phyloP scores from a whole-genome alignment of 1,140 invertebrate species.

The Meteorus sp. region DNA sequence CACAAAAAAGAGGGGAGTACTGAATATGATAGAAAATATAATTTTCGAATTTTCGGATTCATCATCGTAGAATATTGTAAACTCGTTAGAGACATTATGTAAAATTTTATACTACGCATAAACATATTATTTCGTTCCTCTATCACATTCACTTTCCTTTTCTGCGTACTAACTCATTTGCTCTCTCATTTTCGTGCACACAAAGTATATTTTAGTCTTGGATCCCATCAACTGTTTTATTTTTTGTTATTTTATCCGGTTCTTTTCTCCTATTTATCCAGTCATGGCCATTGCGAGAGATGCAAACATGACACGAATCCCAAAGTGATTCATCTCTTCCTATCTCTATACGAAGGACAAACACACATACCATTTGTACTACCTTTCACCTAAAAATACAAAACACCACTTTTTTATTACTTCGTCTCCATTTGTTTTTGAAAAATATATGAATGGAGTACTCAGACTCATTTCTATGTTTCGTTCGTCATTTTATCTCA shows the following conservation, averaged over 20 bases:
- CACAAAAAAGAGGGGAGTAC: background rate
- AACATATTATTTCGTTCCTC: background rate
- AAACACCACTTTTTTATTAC: background rate
- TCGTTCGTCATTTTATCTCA: too few relatives aligned
- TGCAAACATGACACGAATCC: conserved; percentile 20
- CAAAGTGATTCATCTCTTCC: conserved; percentile 8
- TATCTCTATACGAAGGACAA: background rate
- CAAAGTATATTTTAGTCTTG: conserved; percentile 18
- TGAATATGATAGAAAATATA: background rate
- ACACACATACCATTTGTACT: too few relatives aligned
- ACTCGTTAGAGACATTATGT: background rate
- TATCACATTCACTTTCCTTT: too few relatives aligned
- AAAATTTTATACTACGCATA: background rate
- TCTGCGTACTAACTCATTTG: background rate
- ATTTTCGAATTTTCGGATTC: background rate
- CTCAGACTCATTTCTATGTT: too few relatives aligned
- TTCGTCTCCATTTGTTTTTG: too few relatives aligned
- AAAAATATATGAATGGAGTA: too few relatives aligned
- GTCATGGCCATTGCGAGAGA: conserved; percentile 8
- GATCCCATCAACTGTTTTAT: background rate
- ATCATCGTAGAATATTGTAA: background rate
- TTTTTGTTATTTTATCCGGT: too few relatives aligned
- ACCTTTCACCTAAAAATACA: background rate
- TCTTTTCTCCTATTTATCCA: too few relatives aligned
- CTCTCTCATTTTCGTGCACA: background rate